Percentiles rank a stretch among this genome's conserved stretches.
These are phyloP conservation scores for Drosophila incognita DNA, from an alignment of 2,888 invertebrate genomes.

Conservation along the genomic window DNA sequence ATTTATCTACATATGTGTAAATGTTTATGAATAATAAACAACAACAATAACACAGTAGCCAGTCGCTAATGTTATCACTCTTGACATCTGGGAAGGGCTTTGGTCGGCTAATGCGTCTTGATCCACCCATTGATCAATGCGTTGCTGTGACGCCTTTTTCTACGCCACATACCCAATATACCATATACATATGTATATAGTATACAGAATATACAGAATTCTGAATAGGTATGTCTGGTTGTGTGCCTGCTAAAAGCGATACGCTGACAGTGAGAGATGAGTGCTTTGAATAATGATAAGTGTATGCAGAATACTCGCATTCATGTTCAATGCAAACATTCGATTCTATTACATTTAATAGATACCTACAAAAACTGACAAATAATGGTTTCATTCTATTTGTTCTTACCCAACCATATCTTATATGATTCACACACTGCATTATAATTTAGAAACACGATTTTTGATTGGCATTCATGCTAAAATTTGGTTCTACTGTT, in stretches of 20 bases:
- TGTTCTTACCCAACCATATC: not conserved
- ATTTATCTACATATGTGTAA: not conserved
- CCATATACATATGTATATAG: not conserved
- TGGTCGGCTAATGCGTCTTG: slow-evolving; percentile 44
- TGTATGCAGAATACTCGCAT: slow-evolving; percentile 31
- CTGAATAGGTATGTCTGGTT: not conserved
- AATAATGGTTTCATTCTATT: not conserved
- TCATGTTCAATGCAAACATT: slow-evolving; percentile 1
- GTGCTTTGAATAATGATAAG: slow-evolving; percentile 29
- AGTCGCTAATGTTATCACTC: not conserved
- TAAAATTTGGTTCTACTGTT: not conserved
- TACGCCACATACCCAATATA: slow-evolving; percentile 3
- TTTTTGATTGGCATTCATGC: not conserved
- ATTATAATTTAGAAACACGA: not conserved
- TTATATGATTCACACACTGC: not conserved
- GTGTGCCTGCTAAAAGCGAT: slow-evolving; percentile 19
- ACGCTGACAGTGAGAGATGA: slow-evolving; percentile 54
- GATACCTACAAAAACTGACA: not conserved
- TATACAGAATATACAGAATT: not conserved
- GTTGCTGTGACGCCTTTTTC: slow-evolving; percentile 38
- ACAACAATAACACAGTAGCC: not conserved
- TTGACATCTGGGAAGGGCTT: slow-evolving; percentile 42
- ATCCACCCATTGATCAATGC: slow-evolving; percentile 60
- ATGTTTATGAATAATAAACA: not conserved
- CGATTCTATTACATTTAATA: not conserved